Percentiles rank a stretch among this genome's conserved stretches.
These are phyloP conservation scores for Adelphocoris suturalis DNA, from an alignment of 2,888 invertebrate species.

Conservation along the genomic window DNA sequence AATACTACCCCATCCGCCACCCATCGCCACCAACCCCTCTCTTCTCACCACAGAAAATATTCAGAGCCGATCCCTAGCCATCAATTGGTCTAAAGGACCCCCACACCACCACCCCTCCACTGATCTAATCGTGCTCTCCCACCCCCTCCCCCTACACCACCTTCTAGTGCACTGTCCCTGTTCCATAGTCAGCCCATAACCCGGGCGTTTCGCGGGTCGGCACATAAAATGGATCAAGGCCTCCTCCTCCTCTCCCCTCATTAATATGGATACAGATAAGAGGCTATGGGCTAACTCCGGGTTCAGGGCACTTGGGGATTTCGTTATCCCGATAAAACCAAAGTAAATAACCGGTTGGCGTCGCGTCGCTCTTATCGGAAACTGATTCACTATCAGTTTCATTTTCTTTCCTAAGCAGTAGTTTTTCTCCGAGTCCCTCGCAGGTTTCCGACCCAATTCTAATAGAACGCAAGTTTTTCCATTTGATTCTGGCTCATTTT, in stretches of 20 bases:
- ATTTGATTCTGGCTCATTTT: too few relatives aligned
- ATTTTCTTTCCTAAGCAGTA: too few relatives aligned
- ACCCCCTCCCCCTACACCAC: too few relatives aligned
- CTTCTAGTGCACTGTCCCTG: background rate
- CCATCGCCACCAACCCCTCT: background rate
- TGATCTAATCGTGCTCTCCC: too few relatives aligned
- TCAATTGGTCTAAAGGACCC: background rate
- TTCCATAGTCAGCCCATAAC: slow-evolving; percentile 25
- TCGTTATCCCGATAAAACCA: slow-evolving; percentile 8
- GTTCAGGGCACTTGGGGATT: background rate
- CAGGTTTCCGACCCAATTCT: too few relatives aligned
- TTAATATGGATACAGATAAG: background rate
- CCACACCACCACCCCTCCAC: background rate
- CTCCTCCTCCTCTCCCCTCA: background rate
- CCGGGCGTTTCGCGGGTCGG: background rate
- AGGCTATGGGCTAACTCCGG: background rate
- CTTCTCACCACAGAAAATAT: background rate
- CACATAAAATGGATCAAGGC: background rate
- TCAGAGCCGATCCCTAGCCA: background rate
- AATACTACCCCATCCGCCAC: too few relatives aligned
- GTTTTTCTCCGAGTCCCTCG: too few relatives aligned
- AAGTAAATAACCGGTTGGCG: too few relatives aligned
- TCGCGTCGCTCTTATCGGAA: too few relatives aligned
- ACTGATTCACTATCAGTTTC: too few relatives aligned
- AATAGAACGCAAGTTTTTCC: too few relatives aligned